Evolutionary conservation across 2,888 invertebrate genomes (phyloP).

Genomic region (Diarsia rubi): DNA sequence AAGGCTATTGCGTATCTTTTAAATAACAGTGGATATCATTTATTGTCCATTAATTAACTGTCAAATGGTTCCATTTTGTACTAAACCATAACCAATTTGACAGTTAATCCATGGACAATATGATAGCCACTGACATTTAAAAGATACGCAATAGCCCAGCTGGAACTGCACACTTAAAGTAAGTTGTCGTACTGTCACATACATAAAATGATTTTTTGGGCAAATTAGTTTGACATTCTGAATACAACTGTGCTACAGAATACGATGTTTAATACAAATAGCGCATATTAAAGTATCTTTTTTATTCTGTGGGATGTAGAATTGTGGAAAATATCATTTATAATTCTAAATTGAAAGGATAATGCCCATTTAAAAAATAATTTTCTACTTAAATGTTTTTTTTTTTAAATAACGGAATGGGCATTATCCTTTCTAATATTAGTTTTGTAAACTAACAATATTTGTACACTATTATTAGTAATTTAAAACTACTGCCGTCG

Average conservation of each 20-base stretch:
- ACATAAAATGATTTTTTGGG: not conserved
- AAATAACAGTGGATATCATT: no score
- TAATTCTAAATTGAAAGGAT: not conserved
- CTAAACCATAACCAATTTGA: no score
- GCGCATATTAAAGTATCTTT: not conserved
- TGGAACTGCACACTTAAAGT: no score
- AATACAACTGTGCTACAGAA: not conserved
- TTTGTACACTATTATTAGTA: conserved; percentile 20
- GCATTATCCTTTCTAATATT: conserved; percentile 17
- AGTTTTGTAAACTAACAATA: conserved; percentile 6
- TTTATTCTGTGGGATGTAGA: conserved; percentile 1
- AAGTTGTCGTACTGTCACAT: no score
- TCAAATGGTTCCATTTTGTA: no score
- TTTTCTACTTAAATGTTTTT: not conserved
- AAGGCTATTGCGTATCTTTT: no score
- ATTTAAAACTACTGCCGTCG: conserved; percentile 27
- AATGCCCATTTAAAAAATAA: not conserved
- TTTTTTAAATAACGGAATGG: not conserved
- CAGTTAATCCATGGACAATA: no score
- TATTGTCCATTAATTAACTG: no score
- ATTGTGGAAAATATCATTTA: not conserved
- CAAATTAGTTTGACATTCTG: not conserved
- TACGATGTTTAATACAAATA: not conserved
- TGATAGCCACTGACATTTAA: no score
- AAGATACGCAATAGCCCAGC: no score